Conservation (phyloP, 2,797 vertebrate species). For the Erithacus rubecula region DNA sequence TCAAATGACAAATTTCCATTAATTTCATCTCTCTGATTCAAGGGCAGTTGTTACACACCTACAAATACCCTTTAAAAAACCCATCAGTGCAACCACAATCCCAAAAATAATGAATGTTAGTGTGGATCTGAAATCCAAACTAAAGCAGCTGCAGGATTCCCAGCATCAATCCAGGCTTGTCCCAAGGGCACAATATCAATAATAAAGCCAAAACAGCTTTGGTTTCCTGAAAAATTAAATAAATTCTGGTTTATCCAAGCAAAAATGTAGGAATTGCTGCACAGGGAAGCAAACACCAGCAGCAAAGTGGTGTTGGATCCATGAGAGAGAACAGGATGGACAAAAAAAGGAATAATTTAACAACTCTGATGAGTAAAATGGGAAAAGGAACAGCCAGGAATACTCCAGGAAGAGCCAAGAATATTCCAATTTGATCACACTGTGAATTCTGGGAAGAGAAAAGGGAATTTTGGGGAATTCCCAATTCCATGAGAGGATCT, state of each 20-base stretch:
- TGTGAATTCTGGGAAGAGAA: background rate
- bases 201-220: background rate
- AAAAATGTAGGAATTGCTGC: background rate
- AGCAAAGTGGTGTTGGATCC: background rate
- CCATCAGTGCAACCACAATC: background rate
- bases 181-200: background rate
- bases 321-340: background rate
- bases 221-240: background rate
- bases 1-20: background rate
- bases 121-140: background rate
- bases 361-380: background rate
- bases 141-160: background rate
- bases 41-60: background rate
- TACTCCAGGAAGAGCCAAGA: background rate
- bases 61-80: background rate
- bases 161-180: background rate
- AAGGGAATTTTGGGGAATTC: background rate
- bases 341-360: background rate
- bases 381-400: background rate
- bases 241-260: background rate
- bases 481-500: rapidly evolving
- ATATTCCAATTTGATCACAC: rapidly evolving
- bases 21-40: background rate
- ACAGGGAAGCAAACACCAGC: background rate
- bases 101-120: background rate